Conservation (phyloP, 2,113 vertebrate genomes). For the Protobothrops mucrosquamatus region DNA sequence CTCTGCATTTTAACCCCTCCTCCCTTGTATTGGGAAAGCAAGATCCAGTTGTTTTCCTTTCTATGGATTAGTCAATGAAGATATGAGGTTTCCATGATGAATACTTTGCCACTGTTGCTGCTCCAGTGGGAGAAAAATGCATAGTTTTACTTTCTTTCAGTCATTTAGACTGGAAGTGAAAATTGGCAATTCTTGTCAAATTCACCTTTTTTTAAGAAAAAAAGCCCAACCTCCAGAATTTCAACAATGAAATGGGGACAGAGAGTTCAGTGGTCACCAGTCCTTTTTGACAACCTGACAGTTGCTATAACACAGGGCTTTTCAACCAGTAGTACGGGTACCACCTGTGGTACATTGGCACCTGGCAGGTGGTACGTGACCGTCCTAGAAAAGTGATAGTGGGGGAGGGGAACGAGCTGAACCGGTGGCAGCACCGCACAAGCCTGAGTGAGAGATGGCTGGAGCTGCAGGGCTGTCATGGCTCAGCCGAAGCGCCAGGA, state of each 20-base stretch:
- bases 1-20: background rate
- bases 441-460: too few species aligned
- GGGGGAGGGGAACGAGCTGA: too few species aligned
- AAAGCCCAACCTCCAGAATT: background rate
- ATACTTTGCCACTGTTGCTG: background rate
- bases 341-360: too few species aligned
- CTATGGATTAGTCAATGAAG: background rate
- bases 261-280: background rate
- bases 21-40: background rate
- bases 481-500: too few species aligned
- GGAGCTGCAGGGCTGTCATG: too few species aligned
- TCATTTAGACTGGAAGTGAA: background rate
- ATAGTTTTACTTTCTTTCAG: background rate
- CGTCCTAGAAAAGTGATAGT: too few species aligned
- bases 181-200: background rate
- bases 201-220: background rate
- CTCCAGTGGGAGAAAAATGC: background rate
- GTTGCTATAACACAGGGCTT: background rate
- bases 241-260: background rate
- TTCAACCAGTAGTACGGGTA: too few species aligned
- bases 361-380: too few species aligned
- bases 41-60: background rate
- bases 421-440: too few species aligned
- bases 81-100: background rate
- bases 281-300: background rate